These are phyloP conservation scores for Bombus confusus DNA, from an alignment of 1,140 invertebrate genomes.

Conservation along the genomic window DNA sequence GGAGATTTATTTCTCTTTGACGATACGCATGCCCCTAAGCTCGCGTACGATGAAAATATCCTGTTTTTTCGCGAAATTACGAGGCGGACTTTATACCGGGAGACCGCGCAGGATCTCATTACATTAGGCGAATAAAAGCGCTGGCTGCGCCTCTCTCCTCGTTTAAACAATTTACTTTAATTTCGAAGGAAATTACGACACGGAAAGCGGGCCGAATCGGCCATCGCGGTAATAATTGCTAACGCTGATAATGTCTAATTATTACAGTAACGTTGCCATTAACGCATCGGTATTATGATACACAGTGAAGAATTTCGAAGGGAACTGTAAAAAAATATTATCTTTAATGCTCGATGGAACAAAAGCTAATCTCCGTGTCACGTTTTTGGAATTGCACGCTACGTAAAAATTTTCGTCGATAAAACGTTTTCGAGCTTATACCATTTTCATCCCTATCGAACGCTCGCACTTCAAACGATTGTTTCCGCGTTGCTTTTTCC, in stretches of 20 bases:
- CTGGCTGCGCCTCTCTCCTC: not conserved
- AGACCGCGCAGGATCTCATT: conserved; percentile 42
- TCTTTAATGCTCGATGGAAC: not conserved
- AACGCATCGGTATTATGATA: not conserved
- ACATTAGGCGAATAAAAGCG: conserved; percentile 45
- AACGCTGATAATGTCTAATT: not conserved
- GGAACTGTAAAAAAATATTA: not conserved
- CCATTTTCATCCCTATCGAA: not conserved
- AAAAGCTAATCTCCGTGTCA: not conserved
- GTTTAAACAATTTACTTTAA: conserved; percentile 49
- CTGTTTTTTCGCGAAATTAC: conserved; percentile 30
- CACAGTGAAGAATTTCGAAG: not conserved
- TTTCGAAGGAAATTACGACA: conserved; percentile 29
- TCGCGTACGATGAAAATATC: conserved; percentile 24
- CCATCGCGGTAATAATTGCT: conserved; percentile 24
- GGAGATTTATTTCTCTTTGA: conserved; percentile 12
- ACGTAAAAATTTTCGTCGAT: not conserved
- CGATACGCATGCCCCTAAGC: not conserved
- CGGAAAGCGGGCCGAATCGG: not conserved
- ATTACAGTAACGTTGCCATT: not conserved
- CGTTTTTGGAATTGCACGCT: not conserved
- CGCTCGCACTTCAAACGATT: not conserved
- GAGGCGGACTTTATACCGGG: conserved; percentile 8
- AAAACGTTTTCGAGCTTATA: not conserved
- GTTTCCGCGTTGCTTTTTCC: not conserved